phyloP scores from a whole-genome alignment of 1,140 invertebrate genomes.

The Bombus cullumanus region DNA sequence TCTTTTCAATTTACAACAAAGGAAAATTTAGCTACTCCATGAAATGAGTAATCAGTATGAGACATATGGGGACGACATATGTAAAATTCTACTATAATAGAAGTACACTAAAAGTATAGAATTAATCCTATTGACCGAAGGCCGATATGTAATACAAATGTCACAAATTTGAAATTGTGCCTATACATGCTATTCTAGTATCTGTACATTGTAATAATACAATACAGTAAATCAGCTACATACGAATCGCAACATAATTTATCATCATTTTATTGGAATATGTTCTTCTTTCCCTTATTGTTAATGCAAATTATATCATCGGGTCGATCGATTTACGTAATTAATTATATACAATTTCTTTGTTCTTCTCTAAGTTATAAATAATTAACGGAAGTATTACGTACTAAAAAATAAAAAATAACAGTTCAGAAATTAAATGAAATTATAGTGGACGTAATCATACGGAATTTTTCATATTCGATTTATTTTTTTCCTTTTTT shows the following conservation, averaged over 20 bases:
- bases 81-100: slow-evolving; percentile 21
- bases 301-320: slow-evolving; percentile 20
- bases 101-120: slow-evolving; percentile 31
- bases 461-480: slow-evolving; percentile 1
- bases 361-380: slow-evolving; percentile 22
- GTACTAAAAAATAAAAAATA: slow-evolving; percentile 21
- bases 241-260: slow-evolving; percentile 39
- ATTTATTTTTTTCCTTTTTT: slow-evolving; percentile 3
- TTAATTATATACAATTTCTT: slow-evolving; percentile 42
- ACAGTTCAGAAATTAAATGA: background rate
- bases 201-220: slow-evolving; percentile 45
- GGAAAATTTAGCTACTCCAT: slow-evolving; percentile 9
- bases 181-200: slow-evolving; percentile 33
- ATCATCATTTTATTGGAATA: slow-evolving; percentile 29
- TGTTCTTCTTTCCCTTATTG: background rate
- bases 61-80: background rate
- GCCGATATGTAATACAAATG: slow-evolving; percentile 53
- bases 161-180: slow-evolving; percentile 40
- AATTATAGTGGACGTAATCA: slow-evolving; percentile 4
- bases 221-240: slow-evolving; percentile 34
- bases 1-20: background rate
- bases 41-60: background rate
- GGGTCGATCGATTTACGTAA: slow-evolving; percentile 9
- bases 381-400: slow-evolving; percentile 27
- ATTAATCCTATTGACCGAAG: slow-evolving; percentile 51